A percentile compares a stretch with the other conserved stretches of the same genome.
Conservation (phyloP, 2,888 invertebrate species). For the Chymomyza procnemis region DNA sequence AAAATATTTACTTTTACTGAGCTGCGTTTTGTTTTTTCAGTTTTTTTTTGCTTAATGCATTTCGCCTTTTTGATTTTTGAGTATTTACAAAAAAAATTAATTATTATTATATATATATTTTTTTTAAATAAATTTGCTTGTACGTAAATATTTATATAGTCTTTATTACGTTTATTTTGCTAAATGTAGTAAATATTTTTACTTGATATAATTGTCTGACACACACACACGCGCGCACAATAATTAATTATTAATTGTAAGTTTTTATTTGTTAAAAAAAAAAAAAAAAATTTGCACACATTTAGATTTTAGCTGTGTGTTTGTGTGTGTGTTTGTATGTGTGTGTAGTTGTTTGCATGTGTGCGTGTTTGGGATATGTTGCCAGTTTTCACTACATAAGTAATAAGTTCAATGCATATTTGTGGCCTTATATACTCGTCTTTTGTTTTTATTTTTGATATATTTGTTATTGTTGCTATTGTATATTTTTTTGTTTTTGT, state of each 20-base stretch:
- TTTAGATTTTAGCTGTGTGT: constrained; percentile 36
- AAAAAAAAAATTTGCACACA: constrained; percentile 43
- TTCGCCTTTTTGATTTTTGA: constrained; percentile 54
- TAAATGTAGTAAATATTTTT: constrained; percentile 4
- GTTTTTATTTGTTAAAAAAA: constrained; percentile 17
- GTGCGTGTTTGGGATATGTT: constrained; percentile 1
- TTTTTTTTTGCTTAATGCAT: constrained; percentile 8
- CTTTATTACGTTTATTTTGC: constrained; percentile 26
- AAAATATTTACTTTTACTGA: constrained; percentile 38
- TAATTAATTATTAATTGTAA: constrained; percentile 41
- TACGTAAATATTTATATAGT: constrained; percentile 24
- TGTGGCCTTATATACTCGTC: neutral
- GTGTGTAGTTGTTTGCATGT: neutral
- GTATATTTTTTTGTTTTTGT: neutral
- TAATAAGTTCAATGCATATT: constrained; percentile 7
- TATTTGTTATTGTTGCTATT: constrained; percentile 7
- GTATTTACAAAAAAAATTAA: constrained; percentile 62
- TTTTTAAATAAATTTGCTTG: constrained; percentile 10
- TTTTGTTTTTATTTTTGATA: neutral
- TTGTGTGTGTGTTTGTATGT: constrained; percentile 34
- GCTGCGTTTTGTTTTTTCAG: neutral
- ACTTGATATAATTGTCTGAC: constrained; percentile 49
- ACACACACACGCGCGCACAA: constrained; percentile 62
- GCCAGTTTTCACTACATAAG: constrained; percentile 25
- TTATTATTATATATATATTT: too few species aligned